Percentiles rank a stretch among this genome's conserved stretches.
Conservation (phyloP, 2,113 vertebrate species). For the Pavo muticus region DNA sequence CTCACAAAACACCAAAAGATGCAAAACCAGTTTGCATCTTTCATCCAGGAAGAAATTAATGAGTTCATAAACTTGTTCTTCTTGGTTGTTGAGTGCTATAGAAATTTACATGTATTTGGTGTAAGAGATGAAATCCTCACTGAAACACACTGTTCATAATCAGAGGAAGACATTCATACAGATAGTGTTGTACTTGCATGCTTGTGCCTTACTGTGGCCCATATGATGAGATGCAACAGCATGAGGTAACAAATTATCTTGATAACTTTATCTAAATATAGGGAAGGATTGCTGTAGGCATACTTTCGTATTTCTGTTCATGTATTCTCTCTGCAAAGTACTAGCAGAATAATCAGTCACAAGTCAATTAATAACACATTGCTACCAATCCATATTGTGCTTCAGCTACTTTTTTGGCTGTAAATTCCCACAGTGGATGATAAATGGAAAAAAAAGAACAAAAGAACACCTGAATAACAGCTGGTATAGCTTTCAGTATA, state of each 20-base stretch:
- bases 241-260: background rate
- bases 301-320: background rate
- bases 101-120: background rate
- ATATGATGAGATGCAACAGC: constrained; percentile 1
- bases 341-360: background rate
- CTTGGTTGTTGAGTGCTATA: background rate
- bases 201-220: background rate
- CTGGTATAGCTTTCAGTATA: background rate
- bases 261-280: background rate
- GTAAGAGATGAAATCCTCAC: background rate
- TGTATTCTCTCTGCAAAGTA: background rate
- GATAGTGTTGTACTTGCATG: background rate
- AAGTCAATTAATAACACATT: background rate
- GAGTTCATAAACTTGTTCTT: background rate
- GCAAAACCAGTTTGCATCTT: background rate
- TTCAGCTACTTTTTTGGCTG: background rate
- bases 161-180: background rate
- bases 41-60: background rate
- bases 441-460: background rate
- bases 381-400: background rate
- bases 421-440: background rate
- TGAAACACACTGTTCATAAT: background rate
- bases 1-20: background rate
- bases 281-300: background rate
- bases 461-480: background rate